These are phyloP conservation scores for Melieria crassipennis DNA, from an alignment of 2,888 invertebrate species.

Conservation along the genomic window DNA sequence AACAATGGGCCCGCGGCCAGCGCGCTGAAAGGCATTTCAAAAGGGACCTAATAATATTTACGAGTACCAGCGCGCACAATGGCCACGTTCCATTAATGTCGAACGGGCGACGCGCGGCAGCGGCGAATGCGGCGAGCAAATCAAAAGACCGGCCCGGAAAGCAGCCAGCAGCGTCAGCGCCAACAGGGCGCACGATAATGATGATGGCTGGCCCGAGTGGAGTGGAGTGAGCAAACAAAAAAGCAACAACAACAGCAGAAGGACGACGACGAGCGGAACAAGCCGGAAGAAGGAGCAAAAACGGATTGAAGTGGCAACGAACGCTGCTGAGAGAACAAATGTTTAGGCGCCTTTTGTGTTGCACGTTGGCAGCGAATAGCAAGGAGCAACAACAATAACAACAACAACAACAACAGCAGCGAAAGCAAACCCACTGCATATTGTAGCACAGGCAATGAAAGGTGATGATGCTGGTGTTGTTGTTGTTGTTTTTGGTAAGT, in stretches of 20 bases:
- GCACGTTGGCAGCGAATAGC: conserved; percentile 4
- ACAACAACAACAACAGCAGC: conserved; percentile 25
- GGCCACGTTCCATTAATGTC: conserved; percentile 40
- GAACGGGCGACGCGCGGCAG: conserved; percentile 23
- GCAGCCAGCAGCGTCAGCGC: conserved; percentile 2
- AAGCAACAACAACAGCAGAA: not conserved
- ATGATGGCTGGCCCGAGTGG: not conserved
- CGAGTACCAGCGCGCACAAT: conserved; percentile 13
- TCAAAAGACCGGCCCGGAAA: conserved; percentile 28
- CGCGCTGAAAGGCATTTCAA: conserved; percentile 46
- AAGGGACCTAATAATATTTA: conserved; percentile 54
- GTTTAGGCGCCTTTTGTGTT: conserved; percentile 53
- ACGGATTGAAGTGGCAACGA: conserved; percentile 22
- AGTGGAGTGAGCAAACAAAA: conserved; percentile 2
- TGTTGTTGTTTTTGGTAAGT: conserved; percentile 25
- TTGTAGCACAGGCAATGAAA: conserved; percentile 26
- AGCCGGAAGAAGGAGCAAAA: conserved; percentile 22
- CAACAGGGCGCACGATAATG: not conserved
- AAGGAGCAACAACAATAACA: conserved; percentile 37
- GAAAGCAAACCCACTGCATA: not conserved
- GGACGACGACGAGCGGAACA: not conserved
- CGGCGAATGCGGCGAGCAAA: conserved; percentile 19
- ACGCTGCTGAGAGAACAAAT: conserved; percentile 45
- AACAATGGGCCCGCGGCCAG: conserved; percentile 19
- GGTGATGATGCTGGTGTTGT: conserved; percentile 28